These are phyloP conservation scores for Hypsopygia costalis DNA, from an alignment of 2,888 invertebrate species.

Conservation along the genomic window DNA sequence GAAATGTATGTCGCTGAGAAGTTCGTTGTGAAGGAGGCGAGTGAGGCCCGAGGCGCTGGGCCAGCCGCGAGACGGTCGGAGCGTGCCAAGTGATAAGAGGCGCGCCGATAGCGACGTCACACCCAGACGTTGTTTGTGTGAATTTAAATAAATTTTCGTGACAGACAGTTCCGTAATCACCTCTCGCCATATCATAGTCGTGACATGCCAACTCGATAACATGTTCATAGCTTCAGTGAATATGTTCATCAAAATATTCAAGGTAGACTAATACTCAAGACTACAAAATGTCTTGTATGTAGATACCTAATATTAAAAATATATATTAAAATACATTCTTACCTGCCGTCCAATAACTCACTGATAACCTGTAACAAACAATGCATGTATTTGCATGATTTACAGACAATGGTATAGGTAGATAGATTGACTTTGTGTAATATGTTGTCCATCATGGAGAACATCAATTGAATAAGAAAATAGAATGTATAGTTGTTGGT, in stretches of 20 bases:
- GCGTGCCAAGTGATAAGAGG: conserved; percentile 80
- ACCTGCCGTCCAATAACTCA: too few species aligned
- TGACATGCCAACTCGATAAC: conserved; percentile 64
- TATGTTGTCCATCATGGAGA: too few species aligned
- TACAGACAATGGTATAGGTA: too few species aligned
- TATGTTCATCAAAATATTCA: not conserved
- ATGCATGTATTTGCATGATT: too few species aligned
- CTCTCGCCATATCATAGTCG: conserved; percentile 64
- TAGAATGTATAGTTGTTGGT: too few species aligned
- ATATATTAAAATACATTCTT: too few species aligned
- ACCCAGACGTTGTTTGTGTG: conserved; percentile 81
- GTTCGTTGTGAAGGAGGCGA: conserved; percentile 50
- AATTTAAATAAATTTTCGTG: conserved; percentile 81
- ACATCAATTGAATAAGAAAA: too few species aligned
- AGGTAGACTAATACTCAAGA: not conserved
- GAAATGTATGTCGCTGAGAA: conserved; percentile 32
- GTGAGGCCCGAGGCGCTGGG: conserved; percentile 60
- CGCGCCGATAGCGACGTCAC: conserved; percentile 80
- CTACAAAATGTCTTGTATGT: too few species aligned
- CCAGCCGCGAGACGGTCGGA: conserved; percentile 72
- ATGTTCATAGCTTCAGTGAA: conserved; percentile 19
- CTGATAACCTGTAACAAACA: too few species aligned
- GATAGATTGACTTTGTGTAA: too few species aligned
- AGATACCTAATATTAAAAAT: too few species aligned
- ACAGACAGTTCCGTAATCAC: conserved; percentile 80